These are phyloP conservation scores for Astreopora myriophthalma DNA, from an alignment of 64 coral and sea anemone genomes.

Conservation along the genomic window DNA sequence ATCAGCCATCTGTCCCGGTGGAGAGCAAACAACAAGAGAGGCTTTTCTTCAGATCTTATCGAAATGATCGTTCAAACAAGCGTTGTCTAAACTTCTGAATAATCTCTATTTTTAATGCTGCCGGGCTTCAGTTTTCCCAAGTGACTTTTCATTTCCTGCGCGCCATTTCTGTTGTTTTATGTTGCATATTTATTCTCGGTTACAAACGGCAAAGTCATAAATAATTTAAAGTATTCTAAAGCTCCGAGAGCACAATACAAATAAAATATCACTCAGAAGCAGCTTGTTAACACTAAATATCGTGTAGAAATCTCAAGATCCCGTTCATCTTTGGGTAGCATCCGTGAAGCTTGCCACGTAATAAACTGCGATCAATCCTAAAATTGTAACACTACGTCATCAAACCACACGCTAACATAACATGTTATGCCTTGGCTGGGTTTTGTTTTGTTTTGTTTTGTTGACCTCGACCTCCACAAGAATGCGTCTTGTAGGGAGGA, in stretches of 20 bases:
- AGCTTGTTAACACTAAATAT: not conserved
- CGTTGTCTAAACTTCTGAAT: not conserved
- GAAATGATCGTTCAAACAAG: not conserved
- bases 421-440: not conserved
- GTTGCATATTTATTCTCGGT: not conserved
- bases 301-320: too few species aligned
- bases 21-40: not conserved
- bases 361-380: not conserved
- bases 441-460: not conserved
- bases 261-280: not conserved
- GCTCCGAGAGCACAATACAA: not conserved
- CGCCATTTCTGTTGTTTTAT: not conserved
- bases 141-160: not conserved
- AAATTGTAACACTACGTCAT: slow-evolving; percentile 7
- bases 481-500: not conserved
- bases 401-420: not conserved
- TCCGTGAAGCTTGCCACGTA: not conserved
- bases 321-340: too few species aligned
- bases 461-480: not conserved
- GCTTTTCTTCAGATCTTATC: not conserved
- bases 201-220: not conserved
- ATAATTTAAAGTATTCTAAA: too few species aligned
- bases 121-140: not conserved
- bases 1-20: not conserved
- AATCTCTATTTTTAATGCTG: not conserved